Base-by-base conservation (phyloP, 2,113 vertebrate genomes). In the Glaucomys volans region DNA sequence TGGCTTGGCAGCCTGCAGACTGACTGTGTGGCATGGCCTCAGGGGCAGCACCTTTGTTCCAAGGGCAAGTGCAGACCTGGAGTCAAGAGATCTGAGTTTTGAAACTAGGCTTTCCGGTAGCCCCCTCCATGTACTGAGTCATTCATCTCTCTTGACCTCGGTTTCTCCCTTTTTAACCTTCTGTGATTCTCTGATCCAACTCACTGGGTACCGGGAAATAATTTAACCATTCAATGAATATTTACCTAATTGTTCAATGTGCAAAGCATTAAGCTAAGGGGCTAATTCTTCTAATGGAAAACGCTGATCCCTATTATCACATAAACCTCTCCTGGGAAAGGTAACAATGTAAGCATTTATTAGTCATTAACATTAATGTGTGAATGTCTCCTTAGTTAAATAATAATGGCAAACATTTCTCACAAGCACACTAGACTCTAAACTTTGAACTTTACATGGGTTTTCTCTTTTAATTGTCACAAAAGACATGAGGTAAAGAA, bases 281-380 rank as follows among this genome's bases (percentile, higher is more conserved):
- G 94, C 64, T 96, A 94, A 95, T 96, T 96, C 82, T 95, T 91
- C 79, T 94, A 88, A 96, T 64, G 75, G 83, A 95, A 96, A 97
- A 90, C 64, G 80, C 92, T 94, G 84, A 90, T 92, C 87, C 59
- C 75, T 83, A 90, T 87, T 95, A 95, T 77, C 62, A 82, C 90
- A 95, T 93, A 95, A 95, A 95, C 76, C 74, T 86, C 94, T 89
- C 83, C 54, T 87, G 92, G 87, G 90, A 95, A 96, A 93, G 57
- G 47, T 95, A 96, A 89, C 74, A 96, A 75, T 95, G 62, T 69
- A 69, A 95, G 87, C 42, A 79, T 42, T 91, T 89, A 87, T 94
- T 91, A 95, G 67, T 91, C 89, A 93, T 95, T 91, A 93, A 95
- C 87, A 96, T 85, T 79, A 91, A 91, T 50, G 75, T 90, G 80